A percentile compares a stretch with the other conserved stretches of the same genome.
phyloP scores from a whole-genome alignment of 1,140 invertebrate species.

The Trichonephila inaurata region DNA sequence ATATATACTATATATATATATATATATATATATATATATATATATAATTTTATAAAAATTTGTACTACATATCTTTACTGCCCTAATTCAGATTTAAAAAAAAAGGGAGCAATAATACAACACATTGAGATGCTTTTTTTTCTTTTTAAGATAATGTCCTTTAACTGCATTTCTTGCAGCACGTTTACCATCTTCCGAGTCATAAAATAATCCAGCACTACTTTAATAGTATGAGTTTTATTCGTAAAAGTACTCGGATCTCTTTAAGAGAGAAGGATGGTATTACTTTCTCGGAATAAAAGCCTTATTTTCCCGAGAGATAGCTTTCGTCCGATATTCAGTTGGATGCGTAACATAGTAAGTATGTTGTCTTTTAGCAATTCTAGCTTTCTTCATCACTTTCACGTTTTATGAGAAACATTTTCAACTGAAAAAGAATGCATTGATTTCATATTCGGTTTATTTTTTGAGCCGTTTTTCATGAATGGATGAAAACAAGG shows the following conservation, averaged over 20 bases:
- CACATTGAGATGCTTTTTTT: not conserved
- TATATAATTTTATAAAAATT: too few relatives aligned
- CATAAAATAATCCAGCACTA: slow-evolving; percentile 11
- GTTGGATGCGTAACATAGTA: not conserved
- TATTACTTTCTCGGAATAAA: not conserved
- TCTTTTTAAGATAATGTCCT: not conserved
- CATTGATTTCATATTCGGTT: not conserved
- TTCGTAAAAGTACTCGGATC: not conserved
- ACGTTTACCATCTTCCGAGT: not conserved
- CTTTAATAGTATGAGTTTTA: slow-evolving; percentile 18
- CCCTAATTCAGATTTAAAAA: not conserved
- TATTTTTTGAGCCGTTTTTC: too few relatives aligned
- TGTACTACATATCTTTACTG: too few relatives aligned
- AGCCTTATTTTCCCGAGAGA: not conserved
- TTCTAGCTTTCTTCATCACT: not conserved
- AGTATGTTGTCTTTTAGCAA: not conserved
- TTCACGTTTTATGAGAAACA: not conserved
- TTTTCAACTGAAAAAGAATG: too few relatives aligned
- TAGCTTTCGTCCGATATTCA: not conserved
- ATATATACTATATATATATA: too few relatives aligned
- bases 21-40: too few relatives aligned
- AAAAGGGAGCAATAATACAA: not conserved
- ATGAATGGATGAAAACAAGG: too few relatives aligned
- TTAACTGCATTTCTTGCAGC: not conserved
- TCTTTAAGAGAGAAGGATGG: not conserved